Base-by-base conservation (phyloP, 1,140 invertebrate species). In the Metopolophium dirhodum region DNA sequence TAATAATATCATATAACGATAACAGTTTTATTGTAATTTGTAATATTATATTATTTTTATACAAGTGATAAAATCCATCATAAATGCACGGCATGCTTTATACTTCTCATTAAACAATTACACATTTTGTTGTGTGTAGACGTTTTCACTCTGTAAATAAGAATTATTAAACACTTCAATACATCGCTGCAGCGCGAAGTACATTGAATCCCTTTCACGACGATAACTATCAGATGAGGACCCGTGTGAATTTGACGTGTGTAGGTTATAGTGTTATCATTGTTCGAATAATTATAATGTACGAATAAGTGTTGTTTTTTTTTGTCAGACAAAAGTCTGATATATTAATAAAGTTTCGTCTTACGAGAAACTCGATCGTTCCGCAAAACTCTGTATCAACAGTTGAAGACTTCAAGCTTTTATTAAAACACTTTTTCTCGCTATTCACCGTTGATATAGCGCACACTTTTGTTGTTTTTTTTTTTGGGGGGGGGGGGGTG, bases 21-120 rank as follows among this genome's bases (percentile, higher is more conserved):
- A 35, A 77, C 3, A n/a, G 61, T 77, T 77, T 77, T 14, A 77
- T 68, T 20, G 49, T 51, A 4, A 47, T 47, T 47, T 68, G 30
- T 68, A 68, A n/a, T 77, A n/a, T 77, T 35, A 35, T 77, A 77
- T 35, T 77, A 77, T 77, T 77, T 77, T 77, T n/a, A 77, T n/a
- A n/a, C 11, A 77, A 77, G 14, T n/a, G n/a, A 77, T 18, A 77
- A 77, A 77, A 77, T 7, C 6, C 30, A 30, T n/a, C 61, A 77
- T 35, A 7, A n/a, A 77, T 77, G 61, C 30, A 77, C 14, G 41
- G 41, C 4, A 77, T 35, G 61, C 14, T 0, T 77, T n/a, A 77
- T n/a, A 18, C 61, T n/a, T 0, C 61, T 77, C 30, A 18, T 77
- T n/a, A n/a, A n/a, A 18, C 30, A 77, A 68, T 68, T 68, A 68